Conservation (phyloP, 1,140 invertebrate species). For the Camponotus pennsylvanicus region DNA sequence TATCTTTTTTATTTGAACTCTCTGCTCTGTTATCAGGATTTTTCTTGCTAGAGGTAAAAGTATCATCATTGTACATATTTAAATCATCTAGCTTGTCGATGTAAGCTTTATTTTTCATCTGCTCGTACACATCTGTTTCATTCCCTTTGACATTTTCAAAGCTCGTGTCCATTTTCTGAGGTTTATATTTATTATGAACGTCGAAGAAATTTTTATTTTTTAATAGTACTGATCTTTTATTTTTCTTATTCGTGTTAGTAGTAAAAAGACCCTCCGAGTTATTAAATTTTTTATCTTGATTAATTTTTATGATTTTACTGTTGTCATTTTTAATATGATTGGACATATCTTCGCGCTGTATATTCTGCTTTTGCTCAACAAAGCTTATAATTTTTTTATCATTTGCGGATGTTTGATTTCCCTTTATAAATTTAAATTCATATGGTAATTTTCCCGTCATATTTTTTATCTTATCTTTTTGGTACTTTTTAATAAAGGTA, state of each 20-base stretch:
- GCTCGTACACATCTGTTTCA: not conserved
- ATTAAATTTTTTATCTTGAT: not conserved
- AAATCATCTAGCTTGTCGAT: not conserved
- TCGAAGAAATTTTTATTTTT: not conserved
- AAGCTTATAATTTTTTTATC: not conserved
- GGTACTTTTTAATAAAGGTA: not conserved
- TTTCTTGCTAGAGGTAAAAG: conserved; percentile 63
- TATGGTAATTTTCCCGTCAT: not conserved
- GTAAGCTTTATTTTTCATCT: not conserved
- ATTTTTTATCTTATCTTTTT: not conserved
- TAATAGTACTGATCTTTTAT: not conserved
- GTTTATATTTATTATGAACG: not conserved
- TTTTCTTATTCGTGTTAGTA: conserved; percentile 4
- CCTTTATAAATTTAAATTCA: not conserved
- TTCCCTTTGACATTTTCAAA: not conserved
- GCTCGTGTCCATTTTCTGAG: not conserved
- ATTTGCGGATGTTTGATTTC: not conserved
- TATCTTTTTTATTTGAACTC: not conserved
- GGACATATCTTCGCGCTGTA: not conserved
- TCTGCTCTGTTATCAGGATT: not conserved
- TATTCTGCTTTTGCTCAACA: not conserved
- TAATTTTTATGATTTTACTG: not conserved
- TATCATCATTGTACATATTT: conserved; percentile 15
- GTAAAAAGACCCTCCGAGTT: not conserved
- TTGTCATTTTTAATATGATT: not conserved